Base-by-base conservation (phyloP, 2,113 vertebrate species). In the Lophius piscatorius region DNA sequence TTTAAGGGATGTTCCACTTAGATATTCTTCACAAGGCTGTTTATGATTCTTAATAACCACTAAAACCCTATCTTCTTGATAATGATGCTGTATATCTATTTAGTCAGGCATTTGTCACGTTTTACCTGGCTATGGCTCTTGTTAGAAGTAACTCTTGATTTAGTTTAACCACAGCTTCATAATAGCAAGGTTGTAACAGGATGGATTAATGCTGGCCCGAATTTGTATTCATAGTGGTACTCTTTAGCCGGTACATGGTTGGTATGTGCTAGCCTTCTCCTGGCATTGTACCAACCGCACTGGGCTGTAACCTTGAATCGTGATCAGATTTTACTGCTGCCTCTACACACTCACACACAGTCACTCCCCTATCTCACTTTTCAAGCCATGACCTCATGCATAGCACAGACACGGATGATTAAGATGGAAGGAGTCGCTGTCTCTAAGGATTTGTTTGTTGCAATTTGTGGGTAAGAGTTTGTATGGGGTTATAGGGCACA, bases 321-420 rank as follows among this genome's bases (percentile, higher is more conserved):
- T 67, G 72, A 73, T 72, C 60, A 66, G 66, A 71, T 52, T 74
- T 44, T 39, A 61, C 45, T 48, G 20, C n/a, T n/a, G n/a, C n/a
- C n/a, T n/a, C n/a, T n/a, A n/a, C n/a, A n/a, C n/a, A n/a, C n/a
- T n/a, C 3, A 39, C 29, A 23, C 3, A 4, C 51, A n/a, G 24
- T 48, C 55, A 21, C 23, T 41, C 45, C 16, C n/a, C n/a, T n/a
- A n/a, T n/a, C n/a, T n/a, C n/a, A n/a, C n/a, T n/a, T n/a, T n/a
- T 65, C 44, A 59, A 50, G 35, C 16, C 12, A 54, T 62, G 55
- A 63, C 47, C 33, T 74, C 59, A 63, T 29, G 12, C 29, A 18
- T 29, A 20, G 29, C 51, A 28, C 28, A 40, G 0, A 58, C 56
- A 18, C 74, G 23, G 28, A 48, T 28, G 34, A 26, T 65, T 76